A percentile compares a stretch with the other conserved stretches of the same genome.
Conservation (phyloP, 2,797 vertebrate genomes). For the Dermochelys coriacea region DNA sequence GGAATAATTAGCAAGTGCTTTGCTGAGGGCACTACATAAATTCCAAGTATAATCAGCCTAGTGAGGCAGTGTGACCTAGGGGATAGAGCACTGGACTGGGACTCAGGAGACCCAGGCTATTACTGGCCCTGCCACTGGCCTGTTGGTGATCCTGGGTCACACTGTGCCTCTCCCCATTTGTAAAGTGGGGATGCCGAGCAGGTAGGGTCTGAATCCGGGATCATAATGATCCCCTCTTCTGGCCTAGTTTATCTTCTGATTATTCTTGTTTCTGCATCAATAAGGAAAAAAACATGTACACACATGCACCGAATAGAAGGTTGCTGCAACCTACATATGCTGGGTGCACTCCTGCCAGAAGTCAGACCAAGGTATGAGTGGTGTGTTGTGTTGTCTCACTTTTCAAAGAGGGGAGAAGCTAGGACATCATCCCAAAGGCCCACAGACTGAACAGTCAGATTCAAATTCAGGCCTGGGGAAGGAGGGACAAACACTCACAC, state of each 20-base stretch:
- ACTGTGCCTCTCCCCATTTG: too few species aligned
- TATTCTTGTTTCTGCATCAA: not conserved
- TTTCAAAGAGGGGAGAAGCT: not conserved
- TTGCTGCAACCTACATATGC: not conserved
- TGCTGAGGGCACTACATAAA: not conserved
- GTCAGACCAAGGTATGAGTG: not conserved
- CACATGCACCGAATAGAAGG: not conserved
- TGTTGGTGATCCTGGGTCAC: not conserved
- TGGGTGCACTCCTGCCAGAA: not conserved
- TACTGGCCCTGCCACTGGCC: not conserved
- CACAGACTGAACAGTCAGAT: not conserved
- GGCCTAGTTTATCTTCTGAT: not conserved
- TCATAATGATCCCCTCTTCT: not conserved
- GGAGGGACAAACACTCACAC: not conserved
- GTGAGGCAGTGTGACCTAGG: too few species aligned
- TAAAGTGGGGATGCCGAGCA: not conserved
- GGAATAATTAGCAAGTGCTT: not conserved
- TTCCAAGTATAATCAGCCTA: too few species aligned
- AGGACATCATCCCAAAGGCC: not conserved
- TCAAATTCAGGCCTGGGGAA: not conserved
- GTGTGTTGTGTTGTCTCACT: not conserved
- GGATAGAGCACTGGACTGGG: not conserved
- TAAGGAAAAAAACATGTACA: rapidly evolving
- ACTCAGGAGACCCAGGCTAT: not conserved
- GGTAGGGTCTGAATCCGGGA: too few species aligned